Base-by-base conservation (phyloP, 2,113 vertebrate species). In the Syngnathus floridae region DNA sequence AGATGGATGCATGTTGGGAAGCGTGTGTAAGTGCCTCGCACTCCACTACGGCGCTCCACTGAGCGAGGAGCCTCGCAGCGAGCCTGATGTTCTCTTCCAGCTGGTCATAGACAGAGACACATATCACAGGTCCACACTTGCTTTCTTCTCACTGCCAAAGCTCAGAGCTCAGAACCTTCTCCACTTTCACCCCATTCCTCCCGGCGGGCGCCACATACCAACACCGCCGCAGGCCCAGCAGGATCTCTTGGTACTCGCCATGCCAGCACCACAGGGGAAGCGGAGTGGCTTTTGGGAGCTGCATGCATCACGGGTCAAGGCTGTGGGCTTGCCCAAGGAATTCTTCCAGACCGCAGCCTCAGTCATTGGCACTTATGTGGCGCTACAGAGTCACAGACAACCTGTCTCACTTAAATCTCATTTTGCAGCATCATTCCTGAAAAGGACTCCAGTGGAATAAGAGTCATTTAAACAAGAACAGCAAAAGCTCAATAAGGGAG, bases 161-260 rank as follows among this genome's bases (percentile, higher is more conserved):
- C 62, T 67, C 58, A 8, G 38, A 70, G 69, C 21, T 43, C 63
- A 61, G 51, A 66, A 61, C 43, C 64, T 80, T 77, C 13, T 12
- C 13, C 43, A 26, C 60, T 70, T 70, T 73, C 62, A 58, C 52
- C 51, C 69, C 75, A 45, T 70, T 41, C 45, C 62, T 70, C 74
- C 56, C 67, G 36, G 41, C 61, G 19, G 74, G 75, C 56, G 73
- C 72, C 69, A 65, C 78, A 36, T 48, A 80, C 82, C 77, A 73
- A 76, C 81, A 80, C 71, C 77, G 83, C 86, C 88, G 71, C 84
- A 88, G 86, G 82, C 82, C 77, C 86, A 88, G 86, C 87, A 76
- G 87, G 87, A 80, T 66, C 78, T 71, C 82, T 84, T 43, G 86
- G 80, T 82, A 70, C 78, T 83, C 84, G 81, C 84, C 84, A 75